Evolutionary conservation across 2,888 invertebrate species (phyloP).

Genomic region (Eupithecia subumbrata): DNA sequence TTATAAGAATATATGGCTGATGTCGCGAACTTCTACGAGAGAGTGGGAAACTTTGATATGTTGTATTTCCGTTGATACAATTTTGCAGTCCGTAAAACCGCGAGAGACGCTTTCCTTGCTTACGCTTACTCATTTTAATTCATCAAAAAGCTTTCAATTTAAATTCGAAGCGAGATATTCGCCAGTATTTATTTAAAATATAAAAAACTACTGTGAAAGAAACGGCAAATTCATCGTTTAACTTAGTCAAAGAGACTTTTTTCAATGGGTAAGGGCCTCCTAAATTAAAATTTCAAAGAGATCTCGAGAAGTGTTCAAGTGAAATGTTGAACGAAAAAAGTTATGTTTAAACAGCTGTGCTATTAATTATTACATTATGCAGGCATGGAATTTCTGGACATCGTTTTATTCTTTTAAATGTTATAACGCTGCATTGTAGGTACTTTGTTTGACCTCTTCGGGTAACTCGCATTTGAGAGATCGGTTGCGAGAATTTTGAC

Average conservation of each 20-base stretch:
- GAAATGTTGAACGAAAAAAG: constrained; percentile 36
- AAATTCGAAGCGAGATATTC: neutral
- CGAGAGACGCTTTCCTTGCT: constrained; percentile 11
- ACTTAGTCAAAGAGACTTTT: constrained; percentile 37
- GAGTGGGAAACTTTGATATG: constrained; percentile 52
- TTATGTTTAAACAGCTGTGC: constrained; percentile 43
- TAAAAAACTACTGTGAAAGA: constrained; percentile 19
- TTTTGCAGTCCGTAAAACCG: constrained; percentile 52
- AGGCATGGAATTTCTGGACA: constrained; percentile 23
- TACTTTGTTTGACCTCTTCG: neutral
- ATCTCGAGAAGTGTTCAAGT: constrained; percentile 38
- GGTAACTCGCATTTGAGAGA: neutral
- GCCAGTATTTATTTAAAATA: constrained; percentile 12
- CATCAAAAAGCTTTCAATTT: neutral
- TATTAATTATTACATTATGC: constrained; percentile 36
- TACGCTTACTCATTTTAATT: neutral
- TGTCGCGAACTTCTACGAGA: constrained; percentile 50
- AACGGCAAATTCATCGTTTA: constrained; percentile 13
- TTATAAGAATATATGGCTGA: constrained; percentile 76
- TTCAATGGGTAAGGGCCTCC: constrained; percentile 38
- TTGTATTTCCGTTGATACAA: constrained; percentile 55
- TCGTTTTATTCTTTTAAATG: constrained; percentile 10
- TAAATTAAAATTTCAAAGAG: constrained; percentile 43
- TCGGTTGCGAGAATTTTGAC: neutral
- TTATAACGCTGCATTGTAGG: neutral